These are phyloP conservation scores for Drepana falcataria DNA, from an alignment of 2,888 invertebrate species.

Conservation along the genomic window DNA sequence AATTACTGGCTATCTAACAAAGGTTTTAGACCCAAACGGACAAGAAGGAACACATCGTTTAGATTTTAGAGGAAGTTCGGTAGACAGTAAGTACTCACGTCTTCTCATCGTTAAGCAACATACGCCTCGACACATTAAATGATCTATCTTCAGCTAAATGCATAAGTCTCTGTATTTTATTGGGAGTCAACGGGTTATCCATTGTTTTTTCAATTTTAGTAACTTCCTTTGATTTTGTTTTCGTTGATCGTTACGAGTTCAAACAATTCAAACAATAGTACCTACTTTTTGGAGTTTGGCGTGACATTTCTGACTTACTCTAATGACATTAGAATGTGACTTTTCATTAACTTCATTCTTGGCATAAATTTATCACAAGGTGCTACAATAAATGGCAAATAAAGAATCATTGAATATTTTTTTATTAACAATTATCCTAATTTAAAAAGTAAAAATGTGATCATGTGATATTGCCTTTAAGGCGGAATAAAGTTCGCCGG, in stretches of 20 bases:
- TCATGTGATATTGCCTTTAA: too few relatives aligned
- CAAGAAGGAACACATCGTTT: not conserved
- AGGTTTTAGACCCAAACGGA: not conserved
- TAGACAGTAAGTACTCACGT: slow-evolving; percentile 24
- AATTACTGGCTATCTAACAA: too few relatives aligned
- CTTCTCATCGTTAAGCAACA: slow-evolving; percentile 35
- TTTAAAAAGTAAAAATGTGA: too few relatives aligned
- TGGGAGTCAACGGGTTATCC: slow-evolving; percentile 66
- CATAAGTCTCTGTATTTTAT: slow-evolving; percentile 60
- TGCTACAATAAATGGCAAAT: too few relatives aligned
- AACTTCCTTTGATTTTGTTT: not conserved
- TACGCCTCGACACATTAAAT: slow-evolving; percentile 36
- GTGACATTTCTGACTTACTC: not conserved
- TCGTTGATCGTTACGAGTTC: not conserved
- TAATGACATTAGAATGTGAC: too few relatives aligned
- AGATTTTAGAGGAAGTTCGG: not conserved
- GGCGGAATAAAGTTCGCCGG: too few relatives aligned
- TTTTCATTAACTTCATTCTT: too few relatives aligned
- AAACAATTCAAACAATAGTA: not conserved
- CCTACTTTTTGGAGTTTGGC: not conserved
- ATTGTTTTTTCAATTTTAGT: slow-evolving; percentile 21
- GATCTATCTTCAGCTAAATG: slow-evolving; percentile 63
- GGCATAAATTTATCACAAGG: too few relatives aligned
- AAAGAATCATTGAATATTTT: too few relatives aligned
- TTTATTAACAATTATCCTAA: too few relatives aligned